Conservation (phyloP, 2,888 invertebrate genomes). For the Carcina quercana region DNA sequence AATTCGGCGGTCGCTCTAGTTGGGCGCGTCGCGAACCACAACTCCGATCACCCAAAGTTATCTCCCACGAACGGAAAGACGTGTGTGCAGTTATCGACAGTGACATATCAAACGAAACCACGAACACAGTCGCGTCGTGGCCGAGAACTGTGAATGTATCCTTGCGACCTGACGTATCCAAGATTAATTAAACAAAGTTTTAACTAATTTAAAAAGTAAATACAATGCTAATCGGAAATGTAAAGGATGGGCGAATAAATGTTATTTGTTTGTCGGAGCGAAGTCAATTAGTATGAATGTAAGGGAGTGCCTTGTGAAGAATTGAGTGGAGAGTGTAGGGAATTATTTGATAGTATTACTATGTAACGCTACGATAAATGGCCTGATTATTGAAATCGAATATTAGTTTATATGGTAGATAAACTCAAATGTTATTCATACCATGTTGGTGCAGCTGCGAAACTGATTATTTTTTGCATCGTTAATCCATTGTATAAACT, state of each 20-base stretch:
- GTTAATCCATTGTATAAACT: no score
- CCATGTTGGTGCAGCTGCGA: no score
- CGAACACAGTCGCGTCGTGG: no score
- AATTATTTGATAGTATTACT: conserved; percentile 51
- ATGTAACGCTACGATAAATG: conserved; percentile 31
- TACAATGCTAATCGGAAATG: conserved; percentile 22
- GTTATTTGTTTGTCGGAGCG: conserved; percentile 25
- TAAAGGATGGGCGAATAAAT: conserved; percentile 29
- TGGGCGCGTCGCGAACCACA: neutral
- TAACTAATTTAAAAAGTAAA: conserved; percentile 4
- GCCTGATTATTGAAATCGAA: conserved; percentile 33
- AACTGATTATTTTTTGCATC: no score
- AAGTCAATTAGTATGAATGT: conserved; percentile 29
- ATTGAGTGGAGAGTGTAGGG: conserved; percentile 30
- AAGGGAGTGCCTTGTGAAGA: conserved; percentile 47
- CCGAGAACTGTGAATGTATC: no score
- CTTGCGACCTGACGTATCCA: no score
- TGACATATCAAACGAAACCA: conserved; percentile 14
- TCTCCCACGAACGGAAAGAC: conserved; percentile 2
- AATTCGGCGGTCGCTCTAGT: neutral
- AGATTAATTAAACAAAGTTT: no score
- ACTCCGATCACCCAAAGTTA: conserved; percentile 8
- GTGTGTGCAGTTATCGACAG: conserved; percentile 7
- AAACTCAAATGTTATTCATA: conserved; percentile 3
- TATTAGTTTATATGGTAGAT: conserved; percentile 24